phyloP scores from a whole-genome alignment of 1,140 invertebrate genomes.

The Hormaphis cornu region DNA sequence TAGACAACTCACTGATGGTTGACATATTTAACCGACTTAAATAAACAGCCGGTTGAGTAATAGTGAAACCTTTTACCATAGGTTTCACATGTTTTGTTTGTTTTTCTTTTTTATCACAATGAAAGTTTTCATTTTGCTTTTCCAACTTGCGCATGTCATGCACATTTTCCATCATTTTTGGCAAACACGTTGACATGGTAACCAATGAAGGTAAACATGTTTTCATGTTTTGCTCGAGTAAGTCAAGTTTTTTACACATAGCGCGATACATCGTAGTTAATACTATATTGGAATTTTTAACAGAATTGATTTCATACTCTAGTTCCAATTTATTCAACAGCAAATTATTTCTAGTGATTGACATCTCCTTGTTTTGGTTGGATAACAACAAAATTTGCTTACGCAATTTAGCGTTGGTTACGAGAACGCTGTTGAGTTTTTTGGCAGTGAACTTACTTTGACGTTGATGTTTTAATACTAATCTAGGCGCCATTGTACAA shows the following conservation, averaged over 20 bases:
- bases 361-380: not conserved
- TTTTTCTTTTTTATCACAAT: not conserved
- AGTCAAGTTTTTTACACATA: not conserved
- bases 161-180: not conserved
- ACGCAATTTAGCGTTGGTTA: not conserved
- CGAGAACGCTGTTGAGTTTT: not conserved
- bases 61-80: not conserved
- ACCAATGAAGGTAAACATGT: not conserved
- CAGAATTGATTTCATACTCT: not conserved
- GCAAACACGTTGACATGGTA: not conserved
- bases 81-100: not conserved
- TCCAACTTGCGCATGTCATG: not conserved
- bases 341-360: not conserved
- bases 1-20: constrained; percentile 3
- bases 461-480: not conserved
- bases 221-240: constrained; percentile 1
- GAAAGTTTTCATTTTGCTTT: not conserved
- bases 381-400: not conserved
- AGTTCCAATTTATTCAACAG: not conserved
- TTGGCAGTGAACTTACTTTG: not conserved
- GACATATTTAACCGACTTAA: not conserved
- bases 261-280: not conserved
- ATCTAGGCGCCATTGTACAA: not conserved
- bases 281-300: not conserved
- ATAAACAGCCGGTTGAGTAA: not conserved